phyloP scores from a whole-genome alignment of 2,113 vertebrate species.

The Climacteris rufus region DNA sequence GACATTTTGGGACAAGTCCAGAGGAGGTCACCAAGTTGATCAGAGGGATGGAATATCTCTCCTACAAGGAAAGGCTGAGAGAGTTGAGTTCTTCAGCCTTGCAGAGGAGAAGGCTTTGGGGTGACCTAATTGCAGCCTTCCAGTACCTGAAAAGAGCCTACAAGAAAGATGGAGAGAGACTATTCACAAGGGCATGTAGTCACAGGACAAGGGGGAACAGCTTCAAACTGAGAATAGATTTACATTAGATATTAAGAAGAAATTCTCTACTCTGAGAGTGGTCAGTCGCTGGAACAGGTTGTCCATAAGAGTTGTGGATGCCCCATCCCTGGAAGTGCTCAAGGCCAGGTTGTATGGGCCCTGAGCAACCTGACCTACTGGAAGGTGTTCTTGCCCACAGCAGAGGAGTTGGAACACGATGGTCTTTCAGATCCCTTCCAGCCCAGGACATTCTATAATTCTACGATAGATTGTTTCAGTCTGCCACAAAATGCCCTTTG shows the following conservation, averaged over 20 bases:
- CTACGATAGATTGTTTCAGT: background rate
- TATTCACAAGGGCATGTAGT: background rate
- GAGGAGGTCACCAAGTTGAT: background rate
- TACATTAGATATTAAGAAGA: background rate
- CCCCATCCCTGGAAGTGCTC: background rate
- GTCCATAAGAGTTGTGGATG: background rate
- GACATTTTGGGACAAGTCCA: fast-evolving
- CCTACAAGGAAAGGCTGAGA: background rate
- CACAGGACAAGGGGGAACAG: too few relatives aligned
- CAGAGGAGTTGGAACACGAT: background rate
- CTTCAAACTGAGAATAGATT: background rate
- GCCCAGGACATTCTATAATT: background rate
- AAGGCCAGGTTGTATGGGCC: background rate
- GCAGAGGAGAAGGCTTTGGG: background rate
- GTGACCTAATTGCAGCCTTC: background rate
- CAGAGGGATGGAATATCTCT: background rate
- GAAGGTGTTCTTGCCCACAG: background rate
- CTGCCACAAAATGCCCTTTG: background rate
- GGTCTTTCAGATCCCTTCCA: background rate
- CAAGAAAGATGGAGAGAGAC: background rate
- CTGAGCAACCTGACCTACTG: background rate
- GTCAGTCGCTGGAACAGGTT: background rate
- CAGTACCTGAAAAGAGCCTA: background rate
- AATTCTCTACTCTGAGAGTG: background rate
- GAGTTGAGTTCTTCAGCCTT: background rate